phyloP scores from a whole-genome alignment of 2,888 invertebrate genomes.

The Erebia epiphron region DNA sequence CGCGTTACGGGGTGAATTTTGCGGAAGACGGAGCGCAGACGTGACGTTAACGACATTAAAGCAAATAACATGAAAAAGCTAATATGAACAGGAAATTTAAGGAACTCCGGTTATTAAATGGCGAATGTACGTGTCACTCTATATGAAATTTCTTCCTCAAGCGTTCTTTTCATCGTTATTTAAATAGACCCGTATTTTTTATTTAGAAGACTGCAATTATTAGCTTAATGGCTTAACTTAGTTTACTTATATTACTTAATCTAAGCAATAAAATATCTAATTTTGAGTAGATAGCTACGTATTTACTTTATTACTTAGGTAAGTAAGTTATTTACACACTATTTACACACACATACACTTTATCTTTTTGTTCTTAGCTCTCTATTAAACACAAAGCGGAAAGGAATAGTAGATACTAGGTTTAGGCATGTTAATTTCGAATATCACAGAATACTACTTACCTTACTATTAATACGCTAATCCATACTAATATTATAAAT shows the following conservation, averaged over 20 bases:
- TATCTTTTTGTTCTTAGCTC: too few relatives aligned
- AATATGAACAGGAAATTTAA: slow-evolving; percentile 15
- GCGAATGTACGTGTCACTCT: slow-evolving; percentile 13
- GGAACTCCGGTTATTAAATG: slow-evolving; percentile 17
- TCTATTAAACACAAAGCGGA: too few relatives aligned
- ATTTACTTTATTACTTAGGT: too few relatives aligned
- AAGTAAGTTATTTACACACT: too few relatives aligned
- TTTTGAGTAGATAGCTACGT: too few relatives aligned
- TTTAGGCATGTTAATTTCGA: too few relatives aligned
- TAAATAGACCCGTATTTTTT: background rate
- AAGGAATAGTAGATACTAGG: too few relatives aligned
- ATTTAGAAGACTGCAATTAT: background rate
- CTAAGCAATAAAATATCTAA: too few relatives aligned
- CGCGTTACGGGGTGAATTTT: background rate
- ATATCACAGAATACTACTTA: too few relatives aligned
- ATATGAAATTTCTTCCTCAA: background rate
- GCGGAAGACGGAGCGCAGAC: slow-evolving; percentile 11
- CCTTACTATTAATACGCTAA: too few relatives aligned
- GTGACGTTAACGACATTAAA: slow-evolving; percentile 18
- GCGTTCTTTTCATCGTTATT: background rate
- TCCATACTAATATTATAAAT: too few relatives aligned
- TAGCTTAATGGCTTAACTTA: background rate
- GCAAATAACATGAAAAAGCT: slow-evolving; percentile 14
- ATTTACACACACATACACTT: too few relatives aligned
- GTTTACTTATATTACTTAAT: background rate